Percentiles rank a stretch among this genome's conserved stretches.
These are phyloP conservation scores for Palaemon carinicauda DNA, from an alignment of 1,140 invertebrate genomes.

Conservation along the genomic window DNA sequence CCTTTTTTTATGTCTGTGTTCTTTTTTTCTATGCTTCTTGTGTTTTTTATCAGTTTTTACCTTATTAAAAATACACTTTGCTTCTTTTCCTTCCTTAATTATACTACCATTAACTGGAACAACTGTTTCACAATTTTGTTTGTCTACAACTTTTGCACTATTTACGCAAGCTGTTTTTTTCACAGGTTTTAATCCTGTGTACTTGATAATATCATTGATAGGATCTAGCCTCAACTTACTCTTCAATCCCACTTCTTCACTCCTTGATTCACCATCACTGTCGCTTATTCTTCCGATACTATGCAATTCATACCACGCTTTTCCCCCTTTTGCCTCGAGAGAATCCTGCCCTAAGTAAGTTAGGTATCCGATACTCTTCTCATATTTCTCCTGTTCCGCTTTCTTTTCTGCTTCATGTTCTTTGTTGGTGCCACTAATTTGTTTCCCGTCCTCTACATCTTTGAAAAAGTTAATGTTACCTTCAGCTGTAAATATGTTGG, in stretches of 20 bases:
- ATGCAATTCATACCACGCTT: constrained; percentile 76
- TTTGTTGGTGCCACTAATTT: constrained; percentile 73
- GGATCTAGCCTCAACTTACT: constrained; percentile 73
- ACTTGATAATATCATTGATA: constrained; percentile 75
- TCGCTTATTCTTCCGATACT: constrained; percentile 37
- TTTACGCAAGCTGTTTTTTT: constrained; percentile 51
- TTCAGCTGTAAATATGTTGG: constrained; percentile 59
- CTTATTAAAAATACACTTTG: neutral
- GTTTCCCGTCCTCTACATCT: constrained; percentile 80
- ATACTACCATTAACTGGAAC: neutral
- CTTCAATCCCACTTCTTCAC: constrained; percentile 58
- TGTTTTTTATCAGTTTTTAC: neutral
- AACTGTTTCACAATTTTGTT: neutral
- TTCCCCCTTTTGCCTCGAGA: constrained; percentile 81
- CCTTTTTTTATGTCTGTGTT: constrained; percentile 61
- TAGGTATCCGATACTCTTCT: constrained; percentile 95
- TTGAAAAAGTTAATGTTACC: constrained; percentile 91
- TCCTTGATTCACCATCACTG: constrained; percentile 32
- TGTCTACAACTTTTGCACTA: neutral
- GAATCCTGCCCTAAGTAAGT: constrained; percentile 96
- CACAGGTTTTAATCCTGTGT: constrained; percentile 64
- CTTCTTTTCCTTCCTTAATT: neutral
- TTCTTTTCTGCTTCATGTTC: constrained; percentile 92
- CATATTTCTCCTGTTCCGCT: constrained; percentile 94
- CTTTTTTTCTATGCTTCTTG: constrained; percentile 43